Base-by-base conservation (phyloP, 2,113 vertebrate species). In the Podarcis cretensis region DNA sequence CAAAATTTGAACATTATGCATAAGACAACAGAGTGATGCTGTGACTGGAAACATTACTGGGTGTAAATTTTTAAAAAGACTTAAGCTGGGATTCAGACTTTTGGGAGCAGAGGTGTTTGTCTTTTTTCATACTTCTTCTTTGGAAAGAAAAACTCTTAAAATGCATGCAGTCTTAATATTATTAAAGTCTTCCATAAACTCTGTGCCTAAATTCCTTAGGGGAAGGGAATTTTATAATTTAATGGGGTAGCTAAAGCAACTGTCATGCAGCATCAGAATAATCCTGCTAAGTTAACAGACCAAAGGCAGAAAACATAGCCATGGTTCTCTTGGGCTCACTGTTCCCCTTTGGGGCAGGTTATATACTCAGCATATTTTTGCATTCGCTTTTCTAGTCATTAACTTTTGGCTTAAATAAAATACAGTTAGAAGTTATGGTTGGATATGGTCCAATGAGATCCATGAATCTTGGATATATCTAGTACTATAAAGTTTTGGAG, bases 341-440 rank as follows among this genome's bases (percentile, higher is more conserved):
- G 35, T 83, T 83, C 8, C 63, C 81, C 81, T 43, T 66, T 82
- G 32, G 35, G 81, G 32, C 37, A 71, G 40, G 69, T 40, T 48
- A 73, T 74, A 21, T 4, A 57, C 43, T 57, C 68, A 54, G 30
- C 43, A 35, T 43, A 35, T 73, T 74, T 74, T 35, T 84, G 68
- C 20, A 73, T 54, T 54, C 12, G 30, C 40, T n/a, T 84, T 54
- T 73, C 40, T 32, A 57, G 54, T 73, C 71, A 84, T 84, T 84
- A 84, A 84, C 83, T 84, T 73, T 84, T 27, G 73, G 43, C 71
- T 54, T 73, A 40, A 84, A 54, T 84, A 54, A 54, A 54, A 54
- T 73, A 73, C 35, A 84, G 68, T 54, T 16, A 20, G 43, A 5
- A 32, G 54, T 32, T 63, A 9, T n/a, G 21, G 43, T 21, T 84